Evolutionary conservation across 2,888 invertebrate species (phyloP).

Genomic region (Drosophila meridionalis): DNA sequence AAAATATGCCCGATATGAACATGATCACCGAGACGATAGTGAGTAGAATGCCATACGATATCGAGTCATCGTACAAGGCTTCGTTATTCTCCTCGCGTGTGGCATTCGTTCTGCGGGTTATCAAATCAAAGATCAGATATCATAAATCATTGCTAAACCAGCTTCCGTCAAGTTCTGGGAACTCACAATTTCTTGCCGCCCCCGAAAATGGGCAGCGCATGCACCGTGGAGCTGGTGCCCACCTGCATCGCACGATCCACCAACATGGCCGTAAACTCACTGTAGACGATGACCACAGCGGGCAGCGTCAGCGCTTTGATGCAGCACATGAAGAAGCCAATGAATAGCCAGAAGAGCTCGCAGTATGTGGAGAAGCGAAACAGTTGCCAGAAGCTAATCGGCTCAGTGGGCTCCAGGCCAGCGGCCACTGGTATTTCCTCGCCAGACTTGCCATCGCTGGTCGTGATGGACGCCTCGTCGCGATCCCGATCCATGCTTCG

Average conservation of each 20-base stretch:
- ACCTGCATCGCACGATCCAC: conserved; percentile 88
- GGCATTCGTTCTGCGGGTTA: conserved; percentile 86
- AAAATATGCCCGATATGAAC: conserved; percentile 88
- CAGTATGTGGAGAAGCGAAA: conserved; percentile 87
- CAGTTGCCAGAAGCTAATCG: conserved; percentile 77
- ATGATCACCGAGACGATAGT: conserved; percentile 87
- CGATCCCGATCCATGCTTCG: conserved; percentile 76
- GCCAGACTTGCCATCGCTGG: conserved; percentile 65
- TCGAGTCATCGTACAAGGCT: conserved; percentile 89
- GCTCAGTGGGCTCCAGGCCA: conserved; percentile 72
- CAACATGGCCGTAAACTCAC: conserved; percentile 89
- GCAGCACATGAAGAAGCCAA: conserved; percentile 87
- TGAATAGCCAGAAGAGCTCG: conserved; percentile 86
- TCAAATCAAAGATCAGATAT: neutral
- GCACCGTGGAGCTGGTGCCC: conserved; percentile 87
- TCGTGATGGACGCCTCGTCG: conserved; percentile 71
- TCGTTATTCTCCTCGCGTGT: conserved; percentile 86
- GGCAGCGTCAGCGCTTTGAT: conserved; percentile 89
- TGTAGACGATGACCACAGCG: conserved; percentile 89
- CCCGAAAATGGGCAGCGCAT: conserved; percentile 87
- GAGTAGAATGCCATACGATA: conserved; percentile 89
- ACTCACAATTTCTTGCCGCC: conserved; percentile 88
- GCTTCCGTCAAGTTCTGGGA: neutral
- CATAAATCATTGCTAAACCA: neutral
- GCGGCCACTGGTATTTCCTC: conserved; percentile 69